phyloP scores from a whole-genome alignment of 2,797 vertebrate species.

The Melopsittacus undulatus region DNA sequence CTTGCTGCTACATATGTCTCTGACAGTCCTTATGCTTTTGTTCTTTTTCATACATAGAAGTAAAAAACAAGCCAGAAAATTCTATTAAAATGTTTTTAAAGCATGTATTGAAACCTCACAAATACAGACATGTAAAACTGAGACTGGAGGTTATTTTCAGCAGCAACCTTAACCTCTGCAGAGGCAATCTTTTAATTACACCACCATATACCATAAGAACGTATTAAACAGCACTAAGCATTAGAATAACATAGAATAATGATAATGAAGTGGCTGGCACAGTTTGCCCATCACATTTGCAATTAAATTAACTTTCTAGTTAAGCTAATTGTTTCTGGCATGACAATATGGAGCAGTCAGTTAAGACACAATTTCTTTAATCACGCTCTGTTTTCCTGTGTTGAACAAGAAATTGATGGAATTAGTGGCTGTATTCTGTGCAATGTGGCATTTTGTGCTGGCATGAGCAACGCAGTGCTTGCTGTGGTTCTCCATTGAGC shows the following conservation, averaged over 20 bases:
- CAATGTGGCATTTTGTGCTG: slow-evolving; percentile 41
- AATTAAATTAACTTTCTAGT: slow-evolving; percentile 74
- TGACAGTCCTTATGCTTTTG: background rate
- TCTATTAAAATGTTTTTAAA: background rate
- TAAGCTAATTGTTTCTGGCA: slow-evolving; percentile 73
- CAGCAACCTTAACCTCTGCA: slow-evolving; percentile 22
- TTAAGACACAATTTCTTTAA: slow-evolving; percentile 71
- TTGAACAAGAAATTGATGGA: slow-evolving; percentile 60
- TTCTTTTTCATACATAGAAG: background rate
- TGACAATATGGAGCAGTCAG: slow-evolving; percentile 71
- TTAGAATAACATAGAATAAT: slow-evolving; percentile 68
- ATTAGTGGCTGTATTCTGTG: slow-evolving; percentile 55
- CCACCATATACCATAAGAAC: slow-evolving; percentile 39
- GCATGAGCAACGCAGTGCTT: background rate
- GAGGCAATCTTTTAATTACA: slow-evolving; percentile 53
- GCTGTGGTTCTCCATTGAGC: background rate
- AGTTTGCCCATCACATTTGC: slow-evolving; percentile 71
- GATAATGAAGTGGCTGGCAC: slow-evolving; percentile 70
- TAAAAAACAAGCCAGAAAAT: background rate
- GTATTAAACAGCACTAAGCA: slow-evolving; percentile 60
- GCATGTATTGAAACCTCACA: background rate
- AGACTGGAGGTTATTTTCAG: slow-evolving; percentile 42
- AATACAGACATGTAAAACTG: background rate
- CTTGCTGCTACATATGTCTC: background rate
- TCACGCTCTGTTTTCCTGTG: slow-evolving; percentile 59